Evolutionary conservation across 2,888 invertebrate species (phyloP).

Genomic region (Nebria salina): DNA sequence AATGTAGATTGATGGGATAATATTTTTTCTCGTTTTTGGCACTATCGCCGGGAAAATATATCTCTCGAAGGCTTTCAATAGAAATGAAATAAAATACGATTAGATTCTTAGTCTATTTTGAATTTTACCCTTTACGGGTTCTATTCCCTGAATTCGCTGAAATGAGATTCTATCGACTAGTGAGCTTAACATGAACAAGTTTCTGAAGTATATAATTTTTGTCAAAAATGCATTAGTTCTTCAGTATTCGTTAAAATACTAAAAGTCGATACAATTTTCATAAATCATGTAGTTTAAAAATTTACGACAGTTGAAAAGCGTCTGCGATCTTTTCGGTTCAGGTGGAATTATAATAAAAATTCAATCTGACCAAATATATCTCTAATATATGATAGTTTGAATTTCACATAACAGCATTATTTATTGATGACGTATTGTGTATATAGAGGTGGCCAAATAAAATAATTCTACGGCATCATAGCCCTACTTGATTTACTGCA

Average conservation of each 20-base stretch:
- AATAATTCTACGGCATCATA: slow-evolving; percentile 33
- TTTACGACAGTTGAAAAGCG: slow-evolving; percentile 12
- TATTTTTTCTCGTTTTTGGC: slow-evolving; percentile 28
- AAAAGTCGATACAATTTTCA: not conserved
- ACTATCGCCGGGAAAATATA: not conserved
- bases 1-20: slow-evolving; percentile 43
- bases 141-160: no score
- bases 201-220: not conserved
- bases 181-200: no score
- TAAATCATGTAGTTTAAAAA: slow-evolving; percentile 7
- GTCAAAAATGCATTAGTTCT: not conserved
- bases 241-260: not conserved
- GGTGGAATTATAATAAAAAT: slow-evolving; percentile 45
- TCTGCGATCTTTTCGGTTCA: not conserved
- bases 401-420: slow-evolving; percentile 37
- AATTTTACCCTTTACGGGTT: not conserved
- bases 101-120: not conserved
- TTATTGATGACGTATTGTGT: slow-evolving; percentile 40
- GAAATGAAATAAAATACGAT: not conserved
- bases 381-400: slow-evolving; percentile 42
- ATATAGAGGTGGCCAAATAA: slow-evolving; percentile 45
- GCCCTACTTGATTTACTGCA: slow-evolving; percentile 33
- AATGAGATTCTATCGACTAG: no score
- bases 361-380: slow-evolving; percentile 39
- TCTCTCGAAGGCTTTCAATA: not conserved